Evolutionary conservation across 2,888 invertebrate genomes (phyloP).

Genomic region (Lepetodrilus schrolli): DNA sequence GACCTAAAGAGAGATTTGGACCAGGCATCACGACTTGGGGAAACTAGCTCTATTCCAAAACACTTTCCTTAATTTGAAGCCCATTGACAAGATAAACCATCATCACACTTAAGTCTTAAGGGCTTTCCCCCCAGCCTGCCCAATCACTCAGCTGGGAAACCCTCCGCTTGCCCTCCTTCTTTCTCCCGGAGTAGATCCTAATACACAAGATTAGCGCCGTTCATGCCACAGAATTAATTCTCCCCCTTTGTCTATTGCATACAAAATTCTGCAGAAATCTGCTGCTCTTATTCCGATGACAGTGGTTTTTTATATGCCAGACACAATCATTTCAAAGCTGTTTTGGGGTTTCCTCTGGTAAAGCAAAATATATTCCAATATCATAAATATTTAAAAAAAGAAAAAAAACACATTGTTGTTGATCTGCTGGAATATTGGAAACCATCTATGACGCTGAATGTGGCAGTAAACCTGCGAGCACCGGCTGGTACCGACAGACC

Average conservation of each 20-base stretch:
- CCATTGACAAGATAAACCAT: conserved; percentile 15
- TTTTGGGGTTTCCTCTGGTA: no score
- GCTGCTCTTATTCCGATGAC: no score
- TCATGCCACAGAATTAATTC: conserved; percentile 15
- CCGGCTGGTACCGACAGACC: no score
- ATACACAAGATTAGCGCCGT: background rate
- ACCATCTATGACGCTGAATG: no score
- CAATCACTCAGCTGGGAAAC: conserved; percentile 18
- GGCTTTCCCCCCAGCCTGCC: background rate
- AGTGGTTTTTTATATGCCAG: no score
- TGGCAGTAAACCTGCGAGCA: no score
- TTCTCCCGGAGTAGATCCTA: background rate
- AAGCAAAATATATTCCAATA: no score
- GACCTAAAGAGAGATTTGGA: background rate
- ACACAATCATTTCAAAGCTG: no score
- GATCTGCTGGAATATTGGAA: no score
- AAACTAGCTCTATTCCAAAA: conserved; percentile 13
- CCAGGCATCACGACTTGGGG: background rate
- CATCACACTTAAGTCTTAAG: background rate
- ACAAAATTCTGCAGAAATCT: no score
- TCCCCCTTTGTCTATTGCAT: background rate
- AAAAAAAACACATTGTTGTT: no score
- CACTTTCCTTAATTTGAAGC: conserved; percentile 18
- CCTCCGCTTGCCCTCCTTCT: background rate
- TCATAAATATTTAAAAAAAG: no score